Evolutionary conservation across 2,888 invertebrate species (phyloP).

Genomic region (Acanthosepion esculentum): DNA sequence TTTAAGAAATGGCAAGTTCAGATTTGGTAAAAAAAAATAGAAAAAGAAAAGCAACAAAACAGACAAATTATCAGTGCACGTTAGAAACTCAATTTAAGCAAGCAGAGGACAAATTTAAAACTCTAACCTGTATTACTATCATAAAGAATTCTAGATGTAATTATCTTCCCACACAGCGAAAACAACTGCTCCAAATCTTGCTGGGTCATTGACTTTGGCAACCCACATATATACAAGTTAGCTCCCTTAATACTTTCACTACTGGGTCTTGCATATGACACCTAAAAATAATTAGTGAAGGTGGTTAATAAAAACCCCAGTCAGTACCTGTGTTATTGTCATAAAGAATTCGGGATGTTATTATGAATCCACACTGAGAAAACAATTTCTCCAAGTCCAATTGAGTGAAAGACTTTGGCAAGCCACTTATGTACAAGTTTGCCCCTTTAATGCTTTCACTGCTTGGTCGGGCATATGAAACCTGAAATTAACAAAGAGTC

Average conservation of each 20-base stretch:
- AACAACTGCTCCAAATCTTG: slow-evolving; percentile 75
- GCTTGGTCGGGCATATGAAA: slow-evolving; percentile 76
- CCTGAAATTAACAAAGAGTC: slow-evolving; percentile 69
- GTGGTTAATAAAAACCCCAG: slow-evolving; percentile 52
- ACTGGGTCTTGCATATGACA: slow-evolving; percentile 76
- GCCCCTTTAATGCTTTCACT: slow-evolving; percentile 76
- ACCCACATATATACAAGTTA: slow-evolving; percentile 76
- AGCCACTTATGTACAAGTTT: slow-evolving; percentile 76
- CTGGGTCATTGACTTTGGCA: slow-evolving; percentile 75
- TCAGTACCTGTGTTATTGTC: slow-evolving; percentile 75
- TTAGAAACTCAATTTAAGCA: slow-evolving; percentile 48
- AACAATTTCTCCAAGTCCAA: slow-evolving; percentile 76
- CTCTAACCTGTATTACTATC: slow-evolving; percentile 75
- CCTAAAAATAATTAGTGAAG: slow-evolving; percentile 69
- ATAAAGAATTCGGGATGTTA: slow-evolving; percentile 76
- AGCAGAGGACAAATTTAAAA: slow-evolving; percentile 50
- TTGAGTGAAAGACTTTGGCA: slow-evolving; percentile 75
- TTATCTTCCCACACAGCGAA: slow-evolving; percentile 75
- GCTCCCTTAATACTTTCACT: slow-evolving; percentile 76
- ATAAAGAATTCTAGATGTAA: slow-evolving; percentile 76
- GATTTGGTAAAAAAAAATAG: slow-evolving; percentile 41
- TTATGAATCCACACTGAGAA: slow-evolving; percentile 75
- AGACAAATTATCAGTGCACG: slow-evolving; percentile 46
- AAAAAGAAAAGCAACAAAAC: slow-evolving; percentile 49
- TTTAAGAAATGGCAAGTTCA: neutral